These are phyloP conservation scores for Globodera ellingtonae DNA, from an alignment of 1,140 invertebrate species.

Conservation along the genomic window DNA sequence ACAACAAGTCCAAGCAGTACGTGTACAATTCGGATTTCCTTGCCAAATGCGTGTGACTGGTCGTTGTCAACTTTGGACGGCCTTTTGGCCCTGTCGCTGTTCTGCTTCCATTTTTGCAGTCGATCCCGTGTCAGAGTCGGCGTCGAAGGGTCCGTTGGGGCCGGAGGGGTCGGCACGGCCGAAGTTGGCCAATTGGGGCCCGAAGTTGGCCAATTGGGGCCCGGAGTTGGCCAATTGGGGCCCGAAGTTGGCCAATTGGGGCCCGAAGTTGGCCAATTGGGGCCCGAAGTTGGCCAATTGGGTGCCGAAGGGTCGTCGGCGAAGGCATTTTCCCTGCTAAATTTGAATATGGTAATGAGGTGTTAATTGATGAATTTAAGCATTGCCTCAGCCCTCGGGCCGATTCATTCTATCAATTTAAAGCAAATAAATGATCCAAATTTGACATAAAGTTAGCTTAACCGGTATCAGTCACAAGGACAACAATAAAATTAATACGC, in stretches of 20 bases:
- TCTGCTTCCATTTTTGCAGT: constrained; percentile 24
- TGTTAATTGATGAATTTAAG: too few species aligned
- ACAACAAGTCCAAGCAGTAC: neutral
- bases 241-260: neutral
- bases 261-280: too few species aligned
- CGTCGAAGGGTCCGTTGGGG: neutral
- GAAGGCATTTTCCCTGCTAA: neutral
- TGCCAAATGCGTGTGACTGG: neutral
- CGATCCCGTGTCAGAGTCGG: neutral
- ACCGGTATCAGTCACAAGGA: too few species aligned
- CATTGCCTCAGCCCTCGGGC: too few species aligned
- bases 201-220: neutral
- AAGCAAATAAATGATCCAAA: too few species aligned
- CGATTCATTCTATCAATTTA: too few species aligned
- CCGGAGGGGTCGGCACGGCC: neutral
- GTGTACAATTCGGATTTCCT: neutral
- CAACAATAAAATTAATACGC: too few species aligned
- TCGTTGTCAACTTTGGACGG: neutral
- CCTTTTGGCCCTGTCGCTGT: constrained; percentile 5
- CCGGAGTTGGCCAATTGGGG: neutral
- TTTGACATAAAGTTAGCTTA: too few species aligned
- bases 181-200: neutral
- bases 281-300: too few species aligned
- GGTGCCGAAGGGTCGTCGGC: neutral
- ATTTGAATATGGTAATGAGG: too few species aligned